Evolutionary conservation across 2,888 invertebrate genomes (phyloP).

Genomic region (Campoplex nolae): DNA sequence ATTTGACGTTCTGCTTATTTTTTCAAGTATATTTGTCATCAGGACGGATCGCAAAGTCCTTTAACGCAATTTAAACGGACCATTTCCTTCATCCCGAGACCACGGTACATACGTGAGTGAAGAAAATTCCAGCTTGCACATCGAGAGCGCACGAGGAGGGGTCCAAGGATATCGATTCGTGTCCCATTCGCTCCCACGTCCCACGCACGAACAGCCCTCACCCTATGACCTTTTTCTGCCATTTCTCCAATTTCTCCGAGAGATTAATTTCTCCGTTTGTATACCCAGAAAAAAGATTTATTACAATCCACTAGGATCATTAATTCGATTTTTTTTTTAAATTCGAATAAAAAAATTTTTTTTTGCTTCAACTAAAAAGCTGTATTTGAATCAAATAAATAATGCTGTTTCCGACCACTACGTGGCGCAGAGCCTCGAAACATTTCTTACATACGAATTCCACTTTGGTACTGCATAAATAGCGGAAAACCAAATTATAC

Average conservation of each 20-base stretch:
- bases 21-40: no score
- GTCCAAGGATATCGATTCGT: slow-evolving; percentile 44
- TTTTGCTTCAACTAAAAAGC: background rate
- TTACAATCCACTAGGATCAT: no score
- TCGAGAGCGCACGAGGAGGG: background rate
- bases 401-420: no score
- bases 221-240: slow-evolving; percentile 37
- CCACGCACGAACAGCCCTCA: slow-evolving; percentile 25
- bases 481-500: no score
- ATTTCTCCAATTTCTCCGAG: slow-evolving; percentile 30
- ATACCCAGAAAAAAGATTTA: no score
- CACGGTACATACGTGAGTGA: background rate
- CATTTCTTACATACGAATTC: no score
- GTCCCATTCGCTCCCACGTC: slow-evolving; percentile 36
- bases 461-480: no score
- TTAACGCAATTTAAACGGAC: background rate
- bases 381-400: no score
- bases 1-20: no score
- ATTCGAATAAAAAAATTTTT: no score
- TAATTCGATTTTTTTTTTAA: no score
- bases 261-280: background rate
- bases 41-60: background rate
- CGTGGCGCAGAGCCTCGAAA: no score
- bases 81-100: background rate
- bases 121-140: background rate